A percentile compares a stretch with the other conserved stretches of the same genome.
These are phyloP conservation scores for Leptocoma aspasia DNA, from an alignment of 2,113 vertebrate species.

Conservation along the genomic window DNA sequence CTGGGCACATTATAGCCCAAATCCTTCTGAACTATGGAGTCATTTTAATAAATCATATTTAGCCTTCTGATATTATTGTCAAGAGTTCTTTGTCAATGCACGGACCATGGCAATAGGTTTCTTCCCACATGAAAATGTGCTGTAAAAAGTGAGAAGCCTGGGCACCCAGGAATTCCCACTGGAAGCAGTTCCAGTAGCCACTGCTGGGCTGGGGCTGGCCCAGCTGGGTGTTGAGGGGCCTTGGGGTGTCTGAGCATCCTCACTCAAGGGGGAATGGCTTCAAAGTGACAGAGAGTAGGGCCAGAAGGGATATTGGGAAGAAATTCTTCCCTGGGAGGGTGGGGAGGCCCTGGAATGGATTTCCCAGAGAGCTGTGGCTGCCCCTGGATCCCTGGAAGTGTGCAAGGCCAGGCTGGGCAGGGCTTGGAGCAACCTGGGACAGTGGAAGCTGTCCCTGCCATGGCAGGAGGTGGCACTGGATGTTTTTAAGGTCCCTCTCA, in stretches of 20 bases:
- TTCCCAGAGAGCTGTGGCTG: background rate
- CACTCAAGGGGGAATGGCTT: background rate
- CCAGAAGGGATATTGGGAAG: background rate
- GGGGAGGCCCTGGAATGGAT: background rate
- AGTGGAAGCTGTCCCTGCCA: background rate
- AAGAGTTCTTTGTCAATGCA: too few species aligned
- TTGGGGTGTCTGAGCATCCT: background rate
- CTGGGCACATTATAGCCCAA: too few species aligned
- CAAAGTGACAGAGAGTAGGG: background rate
- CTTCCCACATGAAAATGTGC: background rate
- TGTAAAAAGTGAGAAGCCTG: fast-evolving
- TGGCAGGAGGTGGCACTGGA: background rate
- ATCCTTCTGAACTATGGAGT: too few species aligned
- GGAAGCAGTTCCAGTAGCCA: background rate
- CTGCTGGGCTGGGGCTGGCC: background rate
- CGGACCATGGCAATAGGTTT: too few species aligned
- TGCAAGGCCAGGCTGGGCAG: fast-evolving
- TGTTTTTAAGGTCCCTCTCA: background rate
- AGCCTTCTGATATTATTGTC: too few species aligned
- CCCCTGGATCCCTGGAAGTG: background rate
- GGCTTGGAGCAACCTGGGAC: background rate
- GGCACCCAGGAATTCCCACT: background rate
- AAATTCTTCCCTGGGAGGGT: background rate
- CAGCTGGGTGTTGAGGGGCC: background rate
- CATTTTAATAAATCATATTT: too few species aligned